These are phyloP conservation scores for Papilio dardanus DNA, from an alignment of 1,140 invertebrate species.

Conservation along the genomic window DNA sequence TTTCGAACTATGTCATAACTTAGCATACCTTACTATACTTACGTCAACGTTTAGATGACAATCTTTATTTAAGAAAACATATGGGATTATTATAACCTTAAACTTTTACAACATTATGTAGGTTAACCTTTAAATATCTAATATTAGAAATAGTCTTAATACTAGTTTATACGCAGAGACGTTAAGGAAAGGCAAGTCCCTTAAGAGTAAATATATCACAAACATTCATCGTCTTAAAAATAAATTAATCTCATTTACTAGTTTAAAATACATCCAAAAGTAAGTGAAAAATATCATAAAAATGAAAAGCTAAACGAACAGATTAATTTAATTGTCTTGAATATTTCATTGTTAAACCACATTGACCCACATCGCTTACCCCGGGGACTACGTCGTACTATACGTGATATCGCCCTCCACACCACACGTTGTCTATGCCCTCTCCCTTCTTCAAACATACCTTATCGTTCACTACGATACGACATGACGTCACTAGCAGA, in stretches of 20 bases:
- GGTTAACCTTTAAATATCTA: no score
- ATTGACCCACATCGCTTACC: constrained; percentile 7
- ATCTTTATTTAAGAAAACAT: no score
- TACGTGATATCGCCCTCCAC: background rate
- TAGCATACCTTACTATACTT: background rate
- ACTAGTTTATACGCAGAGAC: no score
- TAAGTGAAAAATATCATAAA: no score
- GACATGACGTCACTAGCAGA: background rate
- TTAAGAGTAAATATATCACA: no score
- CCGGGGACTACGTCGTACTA: background rate
- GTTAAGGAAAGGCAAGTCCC: no score
- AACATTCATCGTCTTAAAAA: no score
- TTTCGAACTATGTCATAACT: background rate
- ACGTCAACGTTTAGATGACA: background rate
- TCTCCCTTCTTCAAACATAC: background rate
- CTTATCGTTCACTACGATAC: background rate
- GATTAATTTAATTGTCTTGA: constrained; percentile 30
- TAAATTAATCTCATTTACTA: no score
- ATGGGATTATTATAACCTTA: no score
- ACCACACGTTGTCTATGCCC: background rate
- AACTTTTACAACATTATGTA: no score
- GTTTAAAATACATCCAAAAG: background rate
- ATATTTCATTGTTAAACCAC: constrained; percentile 26
- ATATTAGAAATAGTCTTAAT: no score
- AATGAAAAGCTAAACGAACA: constrained; percentile 10